Conservation (phyloP, 1,140 invertebrate genomes). For the Metopolophium dirhodum region DNA sequence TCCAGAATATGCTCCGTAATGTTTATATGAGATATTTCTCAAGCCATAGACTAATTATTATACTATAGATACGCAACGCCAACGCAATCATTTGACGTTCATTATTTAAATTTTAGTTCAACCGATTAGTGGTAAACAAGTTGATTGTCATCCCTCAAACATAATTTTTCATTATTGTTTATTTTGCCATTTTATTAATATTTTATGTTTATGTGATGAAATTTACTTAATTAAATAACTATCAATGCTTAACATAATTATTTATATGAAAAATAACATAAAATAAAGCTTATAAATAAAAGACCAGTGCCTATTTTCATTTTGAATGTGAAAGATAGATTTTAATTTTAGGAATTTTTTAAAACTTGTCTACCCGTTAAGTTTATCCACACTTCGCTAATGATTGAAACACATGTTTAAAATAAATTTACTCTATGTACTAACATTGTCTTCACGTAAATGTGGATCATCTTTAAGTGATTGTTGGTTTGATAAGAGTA, state of each 20-base stretch:
- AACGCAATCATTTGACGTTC: background rate
- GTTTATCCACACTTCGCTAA: background rate
- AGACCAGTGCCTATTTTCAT: background rate
- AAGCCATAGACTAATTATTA: background rate
- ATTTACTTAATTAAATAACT: background rate
- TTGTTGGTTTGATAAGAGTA: constrained; percentile 30
- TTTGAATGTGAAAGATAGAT: background rate
- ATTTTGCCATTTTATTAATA: background rate
- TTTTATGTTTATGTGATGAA: background rate
- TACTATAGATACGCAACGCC: background rate
- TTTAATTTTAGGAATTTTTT: background rate
- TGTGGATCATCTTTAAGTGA: constrained; percentile 26
- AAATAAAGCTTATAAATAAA: background rate
- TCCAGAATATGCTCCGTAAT: no score
- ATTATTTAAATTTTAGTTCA: background rate
- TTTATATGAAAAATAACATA: background rate
- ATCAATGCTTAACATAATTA: background rate
- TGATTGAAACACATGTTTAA: background rate
- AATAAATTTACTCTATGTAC: background rate
- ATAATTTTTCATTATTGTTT: background rate
- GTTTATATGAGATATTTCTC: background rate
- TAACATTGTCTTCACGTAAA: constrained; percentile 7
- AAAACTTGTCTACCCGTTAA: background rate
- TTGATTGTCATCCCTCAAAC: background rate
- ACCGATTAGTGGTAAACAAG: background rate